A percentile compares a stretch with the other conserved stretches of the same genome.
These are phyloP conservation scores for Rhingia rostrata DNA, from an alignment of 2,888 invertebrate species.

Conservation along the genomic window DNA sequence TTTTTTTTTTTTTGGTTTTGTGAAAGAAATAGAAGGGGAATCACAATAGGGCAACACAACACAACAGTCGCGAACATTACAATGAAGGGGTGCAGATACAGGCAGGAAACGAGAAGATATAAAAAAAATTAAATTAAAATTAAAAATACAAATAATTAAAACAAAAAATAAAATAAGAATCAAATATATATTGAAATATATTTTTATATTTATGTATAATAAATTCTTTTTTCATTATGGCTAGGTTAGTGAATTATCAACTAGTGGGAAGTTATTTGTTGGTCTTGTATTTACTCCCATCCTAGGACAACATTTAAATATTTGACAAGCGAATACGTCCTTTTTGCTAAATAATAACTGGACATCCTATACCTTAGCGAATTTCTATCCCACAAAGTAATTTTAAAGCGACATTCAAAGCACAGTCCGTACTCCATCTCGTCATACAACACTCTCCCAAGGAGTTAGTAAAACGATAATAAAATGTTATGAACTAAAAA, in stretches of 20 bases:
- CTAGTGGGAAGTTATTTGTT: constrained; percentile 26
- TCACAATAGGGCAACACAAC: constrained; percentile 76
- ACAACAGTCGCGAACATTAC: constrained; percentile 75
- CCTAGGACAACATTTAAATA: constrained; percentile 1
- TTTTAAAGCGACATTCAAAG: neutral
- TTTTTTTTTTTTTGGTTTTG: too few species aligned
- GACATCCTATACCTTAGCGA: constrained; percentile 33
- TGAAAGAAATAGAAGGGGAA: constrained; percentile 46
- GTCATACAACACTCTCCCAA: constrained; percentile 45
- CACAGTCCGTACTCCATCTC: constrained; percentile 13
- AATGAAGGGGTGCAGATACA: constrained; percentile 78
- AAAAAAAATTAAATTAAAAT: constrained; percentile 76
- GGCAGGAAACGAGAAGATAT: constrained; percentile 79
- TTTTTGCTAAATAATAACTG: constrained; percentile 38
- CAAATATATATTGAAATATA: constrained; percentile 44
- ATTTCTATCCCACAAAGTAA: neutral
- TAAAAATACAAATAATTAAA: constrained; percentile 71
- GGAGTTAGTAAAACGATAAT: constrained; percentile 47
- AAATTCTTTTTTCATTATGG: neutral
- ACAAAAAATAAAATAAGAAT: constrained; percentile 76
- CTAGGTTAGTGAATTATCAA: constrained; percentile 42
- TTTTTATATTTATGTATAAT: neutral
- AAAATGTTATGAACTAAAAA: constrained; percentile 61
- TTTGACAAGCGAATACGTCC: constrained; percentile 4
- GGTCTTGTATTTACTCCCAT: constrained; percentile 6